Conservation (phyloP, 2,797 vertebrate genomes). For the Hippocampus kuda region DNA sequence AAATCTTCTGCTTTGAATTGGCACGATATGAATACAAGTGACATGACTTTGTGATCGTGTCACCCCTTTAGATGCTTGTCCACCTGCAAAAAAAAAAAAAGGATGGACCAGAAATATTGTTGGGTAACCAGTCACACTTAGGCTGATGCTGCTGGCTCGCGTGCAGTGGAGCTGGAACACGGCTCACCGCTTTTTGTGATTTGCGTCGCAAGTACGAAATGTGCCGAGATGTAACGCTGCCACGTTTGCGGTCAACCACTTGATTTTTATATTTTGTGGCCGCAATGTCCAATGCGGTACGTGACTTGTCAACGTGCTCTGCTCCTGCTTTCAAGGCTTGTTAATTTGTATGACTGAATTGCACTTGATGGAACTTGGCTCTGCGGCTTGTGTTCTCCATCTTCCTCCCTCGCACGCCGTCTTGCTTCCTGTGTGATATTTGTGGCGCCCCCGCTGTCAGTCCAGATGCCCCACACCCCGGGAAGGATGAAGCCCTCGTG, state of each 20-base stretch:
- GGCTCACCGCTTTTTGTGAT: too few relatives aligned
- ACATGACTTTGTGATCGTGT: slow-evolving; percentile 17
- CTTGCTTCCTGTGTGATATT: slow-evolving; percentile 46
- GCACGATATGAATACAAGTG: background rate
- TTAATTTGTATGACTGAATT: slow-evolving; percentile 12
- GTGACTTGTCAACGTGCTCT: background rate
- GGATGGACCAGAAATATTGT: slow-evolving; percentile 4
- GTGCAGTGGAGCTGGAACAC: too few relatives aligned
- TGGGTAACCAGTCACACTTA: background rate
- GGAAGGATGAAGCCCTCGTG: slow-evolving; percentile 50
- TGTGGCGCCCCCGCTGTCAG: slow-evolving; percentile 39
- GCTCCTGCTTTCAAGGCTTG: background rate
- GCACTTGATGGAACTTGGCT: background rate
- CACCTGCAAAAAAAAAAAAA: background rate
- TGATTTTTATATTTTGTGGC: background rate
- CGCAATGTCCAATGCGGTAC: background rate
- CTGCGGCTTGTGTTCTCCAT: slow-evolving; percentile 10
- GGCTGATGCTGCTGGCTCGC: too few relatives aligned
- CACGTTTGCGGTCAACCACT: background rate
- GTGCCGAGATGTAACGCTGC: too few relatives aligned
- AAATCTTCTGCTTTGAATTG: background rate
- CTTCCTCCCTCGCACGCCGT: slow-evolving; percentile 35
- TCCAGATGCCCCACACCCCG: slow-evolving; percentile 62
- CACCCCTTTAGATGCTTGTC: slow-evolving; percentile 18
- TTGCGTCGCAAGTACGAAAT: too few relatives aligned